Base-by-base conservation (phyloP, 2,113 vertebrate genomes). In the Hemichromis elongatus region DNA sequence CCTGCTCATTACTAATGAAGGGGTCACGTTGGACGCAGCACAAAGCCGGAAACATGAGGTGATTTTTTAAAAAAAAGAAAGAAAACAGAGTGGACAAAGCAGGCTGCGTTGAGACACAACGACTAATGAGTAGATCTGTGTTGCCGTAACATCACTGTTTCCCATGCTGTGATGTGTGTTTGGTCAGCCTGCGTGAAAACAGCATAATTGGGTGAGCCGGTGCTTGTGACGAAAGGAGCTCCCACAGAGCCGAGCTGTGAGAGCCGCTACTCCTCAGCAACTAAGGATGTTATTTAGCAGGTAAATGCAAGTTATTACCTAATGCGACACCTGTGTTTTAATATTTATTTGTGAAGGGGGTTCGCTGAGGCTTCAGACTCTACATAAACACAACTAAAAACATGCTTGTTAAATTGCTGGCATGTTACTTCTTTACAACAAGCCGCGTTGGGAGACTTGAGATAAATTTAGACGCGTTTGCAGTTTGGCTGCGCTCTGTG, bases 1-100 rank as follows among this genome's bases (percentile, higher is more conserved):
- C 63, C 82, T 7, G 42, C 56, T 86, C 79, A 84, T 89, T 84
- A 81, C 86, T 89, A 86, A 86, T 59, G 63, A 81, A 82, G 57
- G 75, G 24, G 61, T 77, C 73, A 55, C 55, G 83, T 55, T n/a
- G 75, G 79, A 87, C 84, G 79, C 9, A 4, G 78, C 87, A 33
- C 68, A 37, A 55, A 63, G 57, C 13, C 1, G 80, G 77, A 59
- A 63, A 63, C 77, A 37, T 55, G 77, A 88, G 63, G 55, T 70
- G 87, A 83, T 79, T 88, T 47, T 79, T 88, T 47, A 8, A 42
- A 14, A 33, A 61, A 30, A 35, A 13, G 28, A 78, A 61, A n/a
- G 21, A 13, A 21, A 47, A 10, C 59, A n/a, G 45, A 53, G 24
- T 6, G 6, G 83, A 52, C 14, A 59, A 63, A 80, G 35, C 68